Evolutionary conservation across 2,113 vertebrate genomes (phyloP).

Genomic region (Hippocampus abdominalis): DNA sequence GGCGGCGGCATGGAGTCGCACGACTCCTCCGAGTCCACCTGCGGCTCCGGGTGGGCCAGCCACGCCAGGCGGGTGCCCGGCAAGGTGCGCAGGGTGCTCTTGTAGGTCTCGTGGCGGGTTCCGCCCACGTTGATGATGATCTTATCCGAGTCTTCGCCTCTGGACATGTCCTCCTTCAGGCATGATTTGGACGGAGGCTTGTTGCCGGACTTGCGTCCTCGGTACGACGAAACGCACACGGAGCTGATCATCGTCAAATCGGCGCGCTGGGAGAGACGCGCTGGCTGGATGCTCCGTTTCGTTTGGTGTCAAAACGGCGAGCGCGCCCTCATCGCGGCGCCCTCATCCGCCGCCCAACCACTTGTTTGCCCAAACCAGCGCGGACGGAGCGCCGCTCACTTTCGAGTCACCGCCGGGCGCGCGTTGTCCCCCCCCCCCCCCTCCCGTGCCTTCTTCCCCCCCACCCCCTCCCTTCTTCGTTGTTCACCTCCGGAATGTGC

Average conservation of each 20-base stretch:
- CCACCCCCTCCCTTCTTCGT: neutral
- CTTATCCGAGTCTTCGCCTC: conserved; percentile 92
- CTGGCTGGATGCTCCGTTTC: neutral
- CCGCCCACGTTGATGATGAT: conserved; percentile 96
- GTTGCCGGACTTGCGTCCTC: conserved; percentile 97
- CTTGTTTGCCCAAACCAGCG: conserved; percentile 55
- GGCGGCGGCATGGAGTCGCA: conserved; percentile 67
- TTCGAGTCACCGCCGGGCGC: neutral
- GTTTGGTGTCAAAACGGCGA: conserved; percentile 21
- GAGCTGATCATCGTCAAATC: conserved; percentile 90
- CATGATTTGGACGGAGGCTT: conserved; percentile 99
- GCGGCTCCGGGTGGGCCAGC: conserved; percentile 84
- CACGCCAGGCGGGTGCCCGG: conserved; percentile 93
- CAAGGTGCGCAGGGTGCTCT: conserved; percentile 89
- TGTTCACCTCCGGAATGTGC: neutral
- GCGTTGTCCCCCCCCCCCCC: no score
- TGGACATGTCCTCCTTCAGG: conserved; percentile 95
- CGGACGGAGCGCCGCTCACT: neutral
- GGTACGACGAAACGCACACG: conserved; percentile 98
- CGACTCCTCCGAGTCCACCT: conserved; percentile 69
- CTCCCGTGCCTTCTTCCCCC: neutral
- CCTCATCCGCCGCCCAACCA: conserved; percentile 39
- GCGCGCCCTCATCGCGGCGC: conserved; percentile 34
- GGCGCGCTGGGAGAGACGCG: conserved; percentile 1
- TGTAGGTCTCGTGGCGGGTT: conserved; percentile 96